Base-by-base conservation (phyloP, 1,140 invertebrate species). In the Tetramorium parvispinum region DNA sequence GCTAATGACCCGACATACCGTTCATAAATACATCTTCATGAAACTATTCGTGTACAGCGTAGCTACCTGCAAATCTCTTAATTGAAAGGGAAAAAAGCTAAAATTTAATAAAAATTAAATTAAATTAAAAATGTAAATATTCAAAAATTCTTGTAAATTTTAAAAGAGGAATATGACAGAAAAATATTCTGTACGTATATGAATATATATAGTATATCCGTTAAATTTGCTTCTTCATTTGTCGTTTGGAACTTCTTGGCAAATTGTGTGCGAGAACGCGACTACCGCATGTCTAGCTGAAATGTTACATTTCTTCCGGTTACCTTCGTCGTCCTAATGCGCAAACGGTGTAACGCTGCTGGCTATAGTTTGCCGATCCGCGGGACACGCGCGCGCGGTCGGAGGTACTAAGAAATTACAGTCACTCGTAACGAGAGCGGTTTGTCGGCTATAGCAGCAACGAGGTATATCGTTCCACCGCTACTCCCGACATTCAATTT, bases 171-270 rank as follows among this genome's bases (percentile, higher is more conserved):
- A 76, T 24, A 37, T 40, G n/a, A 2, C 8, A 51, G 16, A 27
- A 32, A 51, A 10, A 27, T 18, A 27, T 40, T 3, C 21, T 3
- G 11, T n/a, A 53, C 18, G 18, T 55, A 37, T 18, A 7, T 40
- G 13, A 11, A 53, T 73, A 73, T 57, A 59, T 40, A 13, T 3
- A 3, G 46, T 0, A 53, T 59, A 0, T 7, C 24, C 18, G 32
- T 46, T 24, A 68, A 16, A 43, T 43, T 55, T 81, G 46, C 13
- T 73, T 32, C 86, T 75, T 89, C 65, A 88, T 85, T 85, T 88
- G 71, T 88, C 63, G 65, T 61, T 83, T 63, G 27, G 27, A 73
- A 77, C 65, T 85, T 88, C 73, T 88, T 79, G 86, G 86, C 73
- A 88, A 89, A 88, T 88, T 79, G 51, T 37, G 73, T 59, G 32